These are phyloP conservation scores for Timema podura DNA, from an alignment of 2,888 invertebrate species.

Conservation along the genomic window DNA sequence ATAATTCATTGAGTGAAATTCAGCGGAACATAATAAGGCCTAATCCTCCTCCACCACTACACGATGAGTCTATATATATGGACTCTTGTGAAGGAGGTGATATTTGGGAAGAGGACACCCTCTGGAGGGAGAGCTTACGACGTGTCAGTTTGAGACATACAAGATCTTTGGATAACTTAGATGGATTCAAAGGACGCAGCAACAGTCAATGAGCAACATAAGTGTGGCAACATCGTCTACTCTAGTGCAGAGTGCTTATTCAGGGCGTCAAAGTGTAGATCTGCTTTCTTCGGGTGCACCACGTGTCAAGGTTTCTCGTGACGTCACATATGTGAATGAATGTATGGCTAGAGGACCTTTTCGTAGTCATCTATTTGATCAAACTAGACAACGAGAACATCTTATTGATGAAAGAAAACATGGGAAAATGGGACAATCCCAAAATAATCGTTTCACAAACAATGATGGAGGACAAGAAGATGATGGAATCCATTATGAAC, in stretches of 20 bases:
- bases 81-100: conserved; percentile 57
- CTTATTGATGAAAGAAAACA: too few relatives aligned
- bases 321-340: conserved; percentile 76
- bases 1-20: too few relatives aligned
- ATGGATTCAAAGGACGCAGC: conserved; percentile 42
- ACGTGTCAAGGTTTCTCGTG: conserved; percentile 57
- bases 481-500: conserved; percentile 57
- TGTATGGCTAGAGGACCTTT: conserved; percentile 37
- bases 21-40: conserved; percentile 17
- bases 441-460: neutral
- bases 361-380: conserved; percentile 31
- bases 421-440: too few relatives aligned
- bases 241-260: conserved; percentile 19
- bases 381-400: too few relatives aligned
- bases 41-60: conserved; percentile 27
- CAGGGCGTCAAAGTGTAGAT: conserved; percentile 34
- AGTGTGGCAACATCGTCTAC: conserved; percentile 19
- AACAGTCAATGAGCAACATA: conserved; percentile 23
- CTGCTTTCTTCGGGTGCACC: conserved; percentile 35
- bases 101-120: conserved; percentile 77
- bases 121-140: conserved; percentile 77
- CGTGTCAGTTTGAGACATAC: conserved; percentile 77
- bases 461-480: conserved; percentile 30
- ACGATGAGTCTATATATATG: conserved; percentile 10
- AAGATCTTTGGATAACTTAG: conserved; percentile 77